phyloP scores from a whole-genome alignment of 2,113 vertebrate species.

The Daboia siamensis region DNA sequence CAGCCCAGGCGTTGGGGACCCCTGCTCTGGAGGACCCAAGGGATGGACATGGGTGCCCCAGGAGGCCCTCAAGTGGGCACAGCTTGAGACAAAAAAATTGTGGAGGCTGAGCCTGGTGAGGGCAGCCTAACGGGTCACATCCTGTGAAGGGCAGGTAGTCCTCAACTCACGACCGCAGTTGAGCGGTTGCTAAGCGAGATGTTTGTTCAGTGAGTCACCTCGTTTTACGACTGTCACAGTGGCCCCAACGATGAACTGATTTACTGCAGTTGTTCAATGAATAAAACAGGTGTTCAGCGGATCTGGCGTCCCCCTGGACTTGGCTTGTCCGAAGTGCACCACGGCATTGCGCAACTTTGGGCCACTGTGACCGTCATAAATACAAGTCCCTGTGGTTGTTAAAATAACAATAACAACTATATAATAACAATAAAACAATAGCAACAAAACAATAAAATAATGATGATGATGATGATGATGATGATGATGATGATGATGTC shows the following conservation, averaged over 20 bases:
- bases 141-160: not conserved
- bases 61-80: not conserved
- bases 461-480: too few species aligned
- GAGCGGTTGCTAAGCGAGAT: not conserved
- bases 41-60: too few species aligned
- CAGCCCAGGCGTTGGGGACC: too few species aligned
- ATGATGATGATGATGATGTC: too few species aligned
- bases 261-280: not conserved
- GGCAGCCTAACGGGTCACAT: not conserved
- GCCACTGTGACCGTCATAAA: not conserved
- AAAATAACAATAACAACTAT: too few species aligned
- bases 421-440: too few species aligned
- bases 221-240: accelerated
- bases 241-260: not conserved
- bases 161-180: accelerated
- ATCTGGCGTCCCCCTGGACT: too few species aligned
- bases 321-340: accelerated
- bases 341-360: accelerated
- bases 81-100: not conserved
- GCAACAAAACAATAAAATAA: too few species aligned
- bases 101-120: not conserved
- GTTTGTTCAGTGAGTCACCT: not conserved
- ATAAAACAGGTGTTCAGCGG: accelerated
- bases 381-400: too few species aligned
- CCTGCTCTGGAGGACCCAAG: too few species aligned